Evolutionary conservation across 2,888 invertebrate species (phyloP).

Genomic region (Drosophila tripunctata): DNA sequence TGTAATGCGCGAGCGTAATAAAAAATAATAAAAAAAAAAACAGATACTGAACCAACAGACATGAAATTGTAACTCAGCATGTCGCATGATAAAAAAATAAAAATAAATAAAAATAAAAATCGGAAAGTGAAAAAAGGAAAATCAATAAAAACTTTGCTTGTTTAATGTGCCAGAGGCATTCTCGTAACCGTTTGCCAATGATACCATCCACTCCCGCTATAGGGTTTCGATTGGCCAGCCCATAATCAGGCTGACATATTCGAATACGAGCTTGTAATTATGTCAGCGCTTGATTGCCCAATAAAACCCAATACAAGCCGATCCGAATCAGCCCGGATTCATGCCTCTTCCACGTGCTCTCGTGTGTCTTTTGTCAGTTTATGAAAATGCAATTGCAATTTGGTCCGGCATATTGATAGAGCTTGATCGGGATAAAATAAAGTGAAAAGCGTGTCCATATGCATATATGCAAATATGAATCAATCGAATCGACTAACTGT

Average conservation of each 20-base stretch:
- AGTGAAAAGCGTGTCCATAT: constrained; percentile 12
- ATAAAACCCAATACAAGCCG: constrained; percentile 39
- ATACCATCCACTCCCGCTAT: background rate
- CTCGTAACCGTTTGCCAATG: background rate
- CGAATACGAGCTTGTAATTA: constrained; percentile 63
- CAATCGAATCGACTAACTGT: background rate
- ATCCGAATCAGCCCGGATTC: background rate
- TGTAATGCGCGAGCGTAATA: constrained; percentile 4
- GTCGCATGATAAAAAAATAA: background rate
- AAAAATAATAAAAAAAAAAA: background rate
- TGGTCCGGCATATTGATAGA: constrained; percentile 60
- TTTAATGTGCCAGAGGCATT: constrained; percentile 32
- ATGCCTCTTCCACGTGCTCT: background rate
- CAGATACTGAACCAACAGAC: background rate
- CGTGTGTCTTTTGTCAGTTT: constrained; percentile 44
- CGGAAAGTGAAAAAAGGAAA: background rate
- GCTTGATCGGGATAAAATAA: constrained; percentile 4
- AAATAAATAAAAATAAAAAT: background rate
- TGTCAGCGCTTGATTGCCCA: constrained; percentile 68
- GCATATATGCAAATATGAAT: background rate
- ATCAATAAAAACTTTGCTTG: constrained; percentile 56
- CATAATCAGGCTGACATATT: constrained; percentile 66
- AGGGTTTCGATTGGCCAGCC: constrained; percentile 32
- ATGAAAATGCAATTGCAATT: constrained; percentile 60
- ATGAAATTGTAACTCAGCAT: constrained; percentile 23